Conservation (phyloP, 2,113 vertebrate species). For the Haplochromis vanheusdeni region DNA sequence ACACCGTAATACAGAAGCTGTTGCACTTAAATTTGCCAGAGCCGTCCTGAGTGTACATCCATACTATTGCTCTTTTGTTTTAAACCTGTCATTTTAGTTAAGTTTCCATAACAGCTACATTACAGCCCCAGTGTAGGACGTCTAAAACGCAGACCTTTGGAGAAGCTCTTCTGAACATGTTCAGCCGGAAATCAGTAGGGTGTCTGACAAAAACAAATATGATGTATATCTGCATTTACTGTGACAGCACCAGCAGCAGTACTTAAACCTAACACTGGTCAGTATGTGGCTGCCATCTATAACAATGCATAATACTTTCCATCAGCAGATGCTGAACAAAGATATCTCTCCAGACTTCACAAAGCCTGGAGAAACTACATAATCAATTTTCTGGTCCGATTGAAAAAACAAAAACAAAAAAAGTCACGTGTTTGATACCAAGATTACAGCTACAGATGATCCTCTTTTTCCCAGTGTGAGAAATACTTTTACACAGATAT, state of each 20-base stretch:
- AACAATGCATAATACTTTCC: neutral
- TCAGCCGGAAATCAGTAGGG: rapidly evolving
- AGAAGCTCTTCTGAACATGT: neutral
- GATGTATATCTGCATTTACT: neutral
- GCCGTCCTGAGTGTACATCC: rapidly evolving
- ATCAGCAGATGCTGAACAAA: neutral
- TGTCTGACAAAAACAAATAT: neutral
- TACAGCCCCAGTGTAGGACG: rapidly evolving
- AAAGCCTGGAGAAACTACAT: neutral
- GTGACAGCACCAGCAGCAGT: neutral
- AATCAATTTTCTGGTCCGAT: neutral
- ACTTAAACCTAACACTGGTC: neutral
- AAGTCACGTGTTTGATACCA: neutral
- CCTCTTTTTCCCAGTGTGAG: rapidly evolving
- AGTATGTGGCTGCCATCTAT: rapidly evolving
- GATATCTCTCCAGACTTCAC: neutral
- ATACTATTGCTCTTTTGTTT: neutral
- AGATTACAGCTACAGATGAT: neutral
- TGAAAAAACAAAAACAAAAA: neutral
- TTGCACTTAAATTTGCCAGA: neutral
- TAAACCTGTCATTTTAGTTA: neutral
- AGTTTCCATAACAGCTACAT: rapidly evolving
- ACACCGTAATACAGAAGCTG: neutral
- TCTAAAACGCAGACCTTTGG: neutral
- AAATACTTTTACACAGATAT: neutral